phyloP scores from a whole-genome alignment of 2,797 vertebrate species.

The Numenius phaeopus region DNA sequence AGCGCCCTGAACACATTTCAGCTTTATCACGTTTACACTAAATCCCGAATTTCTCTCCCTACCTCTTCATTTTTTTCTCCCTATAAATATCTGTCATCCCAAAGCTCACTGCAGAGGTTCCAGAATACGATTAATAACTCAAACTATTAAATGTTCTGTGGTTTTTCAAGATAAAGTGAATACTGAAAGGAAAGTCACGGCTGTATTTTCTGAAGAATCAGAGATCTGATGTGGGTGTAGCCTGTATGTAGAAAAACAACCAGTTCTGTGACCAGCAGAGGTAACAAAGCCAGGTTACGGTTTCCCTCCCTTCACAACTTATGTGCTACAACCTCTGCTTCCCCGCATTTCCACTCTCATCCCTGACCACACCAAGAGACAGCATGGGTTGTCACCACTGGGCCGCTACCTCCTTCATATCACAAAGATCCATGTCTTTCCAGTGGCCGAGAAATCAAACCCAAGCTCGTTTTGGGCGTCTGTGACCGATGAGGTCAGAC shows the following conservation, averaged over 20 bases:
- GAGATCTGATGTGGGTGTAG: background rate
- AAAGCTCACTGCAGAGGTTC: background rate
- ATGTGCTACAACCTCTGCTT: fast-evolving
- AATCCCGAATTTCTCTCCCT: background rate
- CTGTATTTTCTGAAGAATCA: background rate
- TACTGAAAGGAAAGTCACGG: background rate
- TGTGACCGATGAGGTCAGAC: background rate
- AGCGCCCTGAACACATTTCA: background rate
- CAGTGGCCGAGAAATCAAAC: background rate
- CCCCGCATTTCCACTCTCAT: background rate
- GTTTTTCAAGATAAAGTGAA: background rate
- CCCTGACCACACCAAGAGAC: background rate
- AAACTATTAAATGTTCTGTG: background rate
- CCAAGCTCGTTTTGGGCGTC: background rate
- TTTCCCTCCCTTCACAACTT: background rate
- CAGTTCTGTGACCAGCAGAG: background rate
- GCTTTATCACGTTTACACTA: background rate
- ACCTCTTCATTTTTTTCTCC: background rate
- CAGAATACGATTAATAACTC: background rate
- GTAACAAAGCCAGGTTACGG: background rate
- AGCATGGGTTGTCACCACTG: background rate
- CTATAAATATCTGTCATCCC: background rate
- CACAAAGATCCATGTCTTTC: background rate
- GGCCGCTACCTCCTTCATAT: background rate
- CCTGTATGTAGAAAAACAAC: background rate